phyloP scores from a whole-genome alignment of 2,888 invertebrate genomes.

The Aspidiotus destructor region DNA sequence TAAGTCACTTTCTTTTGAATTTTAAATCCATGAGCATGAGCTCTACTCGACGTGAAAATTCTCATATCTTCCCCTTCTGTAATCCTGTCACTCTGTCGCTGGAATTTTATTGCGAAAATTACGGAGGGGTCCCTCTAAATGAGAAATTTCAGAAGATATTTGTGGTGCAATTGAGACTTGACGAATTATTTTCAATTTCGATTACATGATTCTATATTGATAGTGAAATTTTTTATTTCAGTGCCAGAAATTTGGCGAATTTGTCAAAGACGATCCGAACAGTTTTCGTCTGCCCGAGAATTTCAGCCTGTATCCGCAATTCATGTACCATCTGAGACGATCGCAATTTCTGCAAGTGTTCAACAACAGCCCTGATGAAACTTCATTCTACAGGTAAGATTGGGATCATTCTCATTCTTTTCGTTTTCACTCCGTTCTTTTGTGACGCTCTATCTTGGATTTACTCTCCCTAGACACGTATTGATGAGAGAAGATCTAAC shows the following conservation, averaged over 20 bases:
- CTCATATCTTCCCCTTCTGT: no score
- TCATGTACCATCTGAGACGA: constrained; percentile 96
- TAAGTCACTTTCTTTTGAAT: constrained; percentile 41
- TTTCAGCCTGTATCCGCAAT: constrained; percentile 97
- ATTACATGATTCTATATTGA: no score
- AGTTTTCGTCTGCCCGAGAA: constrained; percentile 93
- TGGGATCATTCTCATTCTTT: neutral
- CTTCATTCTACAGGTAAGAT: constrained; percentile 82
- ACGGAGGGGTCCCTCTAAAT: no score
- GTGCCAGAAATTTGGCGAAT: constrained; percentile 99
- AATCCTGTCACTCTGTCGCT: no score
- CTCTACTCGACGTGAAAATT: no score
- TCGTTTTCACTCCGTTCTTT: neutral
- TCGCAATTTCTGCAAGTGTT: constrained; percentile 99
- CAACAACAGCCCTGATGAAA: constrained; percentile 99
- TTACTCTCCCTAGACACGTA: constrained; percentile 62
- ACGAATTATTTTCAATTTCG: no score
- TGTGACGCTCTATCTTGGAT: neutral
- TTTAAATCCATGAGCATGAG: no score
- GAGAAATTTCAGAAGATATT: no score
- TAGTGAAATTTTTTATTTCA: constrained; percentile 43
- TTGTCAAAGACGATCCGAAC: constrained; percentile 92
- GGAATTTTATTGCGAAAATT: no score
- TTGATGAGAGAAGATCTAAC: constrained; percentile 93
- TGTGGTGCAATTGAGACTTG: no score